Conservation (phyloP, 2,888 invertebrate species). For the Yponomeuta evonymella region DNA sequence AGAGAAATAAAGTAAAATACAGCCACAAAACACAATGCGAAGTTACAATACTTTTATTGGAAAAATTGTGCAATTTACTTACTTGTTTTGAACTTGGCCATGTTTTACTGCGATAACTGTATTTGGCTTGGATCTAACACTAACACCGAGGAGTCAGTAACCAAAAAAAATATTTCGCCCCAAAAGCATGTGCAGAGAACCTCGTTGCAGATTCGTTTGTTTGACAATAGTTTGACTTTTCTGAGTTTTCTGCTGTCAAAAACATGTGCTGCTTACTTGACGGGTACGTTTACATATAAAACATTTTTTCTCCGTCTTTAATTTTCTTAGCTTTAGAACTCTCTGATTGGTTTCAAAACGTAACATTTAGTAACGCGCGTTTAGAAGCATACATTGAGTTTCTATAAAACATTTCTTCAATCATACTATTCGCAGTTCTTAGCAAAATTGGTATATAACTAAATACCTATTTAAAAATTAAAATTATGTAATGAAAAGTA, state of each 20-base stretch:
- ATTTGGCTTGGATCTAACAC: not conserved
- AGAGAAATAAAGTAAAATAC: not conserved
- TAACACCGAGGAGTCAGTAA: not conserved
- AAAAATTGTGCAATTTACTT: conserved; percentile 32
- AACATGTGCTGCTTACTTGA: not conserved
- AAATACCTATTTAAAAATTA: too few species aligned
- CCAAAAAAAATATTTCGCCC: not conserved
- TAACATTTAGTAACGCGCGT: not conserved
- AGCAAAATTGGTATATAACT: too few species aligned
- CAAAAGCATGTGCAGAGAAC: not conserved
- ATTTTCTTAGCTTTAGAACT: too few species aligned
- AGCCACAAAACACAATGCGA: not conserved
- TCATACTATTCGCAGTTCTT: too few species aligned
- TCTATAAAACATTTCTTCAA: too few species aligned
- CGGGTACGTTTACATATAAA: not conserved
- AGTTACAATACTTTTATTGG: not conserved
- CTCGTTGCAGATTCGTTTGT: not conserved
- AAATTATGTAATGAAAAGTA: too few species aligned
- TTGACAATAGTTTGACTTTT: not conserved
- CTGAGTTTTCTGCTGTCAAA: not conserved
- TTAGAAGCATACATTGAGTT: too few species aligned
- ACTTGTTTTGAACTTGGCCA: conserved; percentile 67
- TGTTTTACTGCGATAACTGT: conserved; percentile 22
- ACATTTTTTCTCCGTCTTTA: not conserved
- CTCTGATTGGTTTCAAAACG: not conserved